Evolutionary conservation across 2,888 invertebrate genomes (phyloP), one percentile per base, ranked within the genome.

Genomic region (Hyposoter didymator): DNA sequence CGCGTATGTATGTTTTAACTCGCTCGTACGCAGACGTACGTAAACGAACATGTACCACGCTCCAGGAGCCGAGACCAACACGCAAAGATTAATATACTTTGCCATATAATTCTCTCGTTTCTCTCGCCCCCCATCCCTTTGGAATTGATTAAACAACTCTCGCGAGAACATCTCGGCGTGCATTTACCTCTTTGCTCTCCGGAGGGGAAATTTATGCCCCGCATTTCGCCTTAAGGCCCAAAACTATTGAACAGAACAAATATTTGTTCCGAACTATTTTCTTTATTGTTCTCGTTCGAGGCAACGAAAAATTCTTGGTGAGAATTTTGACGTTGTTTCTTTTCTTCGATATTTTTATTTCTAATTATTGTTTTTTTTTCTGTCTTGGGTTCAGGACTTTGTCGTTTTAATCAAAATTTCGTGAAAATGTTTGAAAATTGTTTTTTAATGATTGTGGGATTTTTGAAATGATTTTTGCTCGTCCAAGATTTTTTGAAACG

Each of bases 81-180:
- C 72, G 70, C 82, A 12, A 64, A 78, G 78, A 75, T 74, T 74
- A 74, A 78, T 81, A 82, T 82, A 78, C 79, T 79, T 79, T 72
- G 72, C 64, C 45, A 45, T 79, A 78, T 78, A 78, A 90, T 75
- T 69, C 52, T 69, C 67, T 69, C 67, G 14, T 81, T 49, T 55
- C 81, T 78, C 39, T 76, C 35, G 59, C 10, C 52, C 22, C 73
- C 59, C 84, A 47, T 47, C 35, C 55, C 28, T 14, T 59, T 59
- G 12, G 79, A 84, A 84, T 84, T 79, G 76, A 84, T 84, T 76
- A 84, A 80, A 80, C 80, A 78, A 80, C 81, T 69, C 81, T 69
- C 81, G 19, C 22, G 64, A 72, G 64, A 28, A 49, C 45, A 66
- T 80, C 67, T 43, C 66, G 70, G 55, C 52, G 76, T 66, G 73